These are phyloP conservation scores for Sebastolobus altivelis DNA, from an alignment of 2,797 vertebrate genomes.

Conservation along the genomic window DNA sequence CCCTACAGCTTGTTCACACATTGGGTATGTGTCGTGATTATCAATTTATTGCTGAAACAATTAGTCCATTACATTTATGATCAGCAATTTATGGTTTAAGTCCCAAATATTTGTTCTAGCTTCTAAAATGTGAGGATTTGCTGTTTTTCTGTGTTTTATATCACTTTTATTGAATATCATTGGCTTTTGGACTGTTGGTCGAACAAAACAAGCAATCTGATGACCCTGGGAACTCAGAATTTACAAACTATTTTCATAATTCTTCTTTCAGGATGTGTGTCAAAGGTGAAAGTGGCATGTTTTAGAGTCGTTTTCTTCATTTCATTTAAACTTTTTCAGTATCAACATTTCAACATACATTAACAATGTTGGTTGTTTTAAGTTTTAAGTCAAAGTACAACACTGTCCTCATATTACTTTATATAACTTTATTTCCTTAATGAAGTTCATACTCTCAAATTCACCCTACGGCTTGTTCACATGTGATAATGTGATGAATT, in stretches of 20 bases:
- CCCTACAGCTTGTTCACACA: too few species aligned
- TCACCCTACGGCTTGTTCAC: neutral
- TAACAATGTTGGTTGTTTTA: neutral
- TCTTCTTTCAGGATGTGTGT: constrained; percentile 3
- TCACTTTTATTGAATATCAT: neutral
- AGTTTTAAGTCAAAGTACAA: neutral
- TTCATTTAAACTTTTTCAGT: neutral
- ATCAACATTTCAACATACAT: neutral
- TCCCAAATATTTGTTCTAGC: too few species aligned
- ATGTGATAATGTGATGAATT: neutral
- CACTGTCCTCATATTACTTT: neutral
- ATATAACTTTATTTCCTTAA: neutral
- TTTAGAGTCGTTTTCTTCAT: neutral
- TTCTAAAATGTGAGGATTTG: neutral
- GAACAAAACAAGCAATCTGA: neutral
- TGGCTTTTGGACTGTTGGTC: neutral
- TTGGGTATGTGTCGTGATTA: too few species aligned
- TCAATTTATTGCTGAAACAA: neutral
- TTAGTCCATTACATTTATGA: neutral
- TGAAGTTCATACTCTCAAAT: neutral
- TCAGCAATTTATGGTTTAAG: too few species aligned
- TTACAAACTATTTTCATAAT: neutral
- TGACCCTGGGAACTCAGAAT: neutral
- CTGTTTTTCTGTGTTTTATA: neutral
- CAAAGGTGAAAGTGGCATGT: constrained; percentile 35